These are phyloP conservation scores for Dipodomys stephensi DNA, from an alignment of 2,113 vertebrate genomes.

Conservation along the genomic window DNA sequence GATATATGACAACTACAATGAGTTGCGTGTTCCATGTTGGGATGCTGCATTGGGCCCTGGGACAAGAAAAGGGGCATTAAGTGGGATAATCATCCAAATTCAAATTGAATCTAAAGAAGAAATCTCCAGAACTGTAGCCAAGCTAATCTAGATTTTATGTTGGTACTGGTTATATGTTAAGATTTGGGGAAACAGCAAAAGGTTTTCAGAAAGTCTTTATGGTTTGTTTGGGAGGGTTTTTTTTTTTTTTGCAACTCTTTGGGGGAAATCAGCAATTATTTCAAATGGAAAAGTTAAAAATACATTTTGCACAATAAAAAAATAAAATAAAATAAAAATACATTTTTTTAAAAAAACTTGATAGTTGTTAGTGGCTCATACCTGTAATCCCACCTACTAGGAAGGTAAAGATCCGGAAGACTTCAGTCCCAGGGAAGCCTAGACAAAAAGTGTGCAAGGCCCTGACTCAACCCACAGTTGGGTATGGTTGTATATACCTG, in stretches of 20 bases:
- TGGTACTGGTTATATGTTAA: background rate
- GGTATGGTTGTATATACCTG: too few species aligned
- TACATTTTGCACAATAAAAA: too few species aligned
- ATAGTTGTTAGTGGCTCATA: too few species aligned
- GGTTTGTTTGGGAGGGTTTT: too few species aligned
- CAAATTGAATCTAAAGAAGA: background rate
- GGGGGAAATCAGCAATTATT: background rate
- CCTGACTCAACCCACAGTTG: too few species aligned
- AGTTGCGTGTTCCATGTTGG: background rate
- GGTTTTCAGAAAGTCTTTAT: background rate
- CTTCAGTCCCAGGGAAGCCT: too few species aligned
- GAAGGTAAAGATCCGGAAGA: too few species aligned
- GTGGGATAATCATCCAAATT: background rate
- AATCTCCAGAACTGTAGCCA: background rate
- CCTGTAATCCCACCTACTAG: too few species aligned
- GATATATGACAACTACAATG: background rate
- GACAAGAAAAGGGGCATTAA: background rate
- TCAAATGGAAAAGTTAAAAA: slow-evolving; percentile 36
- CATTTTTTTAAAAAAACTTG: too few species aligned
- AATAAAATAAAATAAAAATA: too few species aligned
- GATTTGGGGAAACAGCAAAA: background rate
- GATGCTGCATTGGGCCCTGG: background rate
- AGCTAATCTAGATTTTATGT: background rate
- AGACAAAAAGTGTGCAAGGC: too few species aligned
- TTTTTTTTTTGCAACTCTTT: background rate